Conservation (phyloP, 23 tunicate genomes). For the Corella eumyota region DNA sequence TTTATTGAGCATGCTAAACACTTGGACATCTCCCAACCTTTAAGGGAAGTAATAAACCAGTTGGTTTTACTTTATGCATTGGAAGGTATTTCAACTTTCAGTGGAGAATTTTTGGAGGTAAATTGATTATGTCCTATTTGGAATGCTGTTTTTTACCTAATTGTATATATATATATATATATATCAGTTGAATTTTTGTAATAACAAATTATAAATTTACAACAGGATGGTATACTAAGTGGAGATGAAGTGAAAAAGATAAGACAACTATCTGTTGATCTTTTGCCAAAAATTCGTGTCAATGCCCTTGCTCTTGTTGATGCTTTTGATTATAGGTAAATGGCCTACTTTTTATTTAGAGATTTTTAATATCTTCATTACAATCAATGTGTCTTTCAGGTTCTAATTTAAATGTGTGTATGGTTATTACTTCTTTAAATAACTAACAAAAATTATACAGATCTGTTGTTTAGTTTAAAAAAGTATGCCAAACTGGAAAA, state of each 20-base stretch:
- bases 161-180: too few species aligned
- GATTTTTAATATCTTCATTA: background rate
- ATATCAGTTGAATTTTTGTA: too few species aligned
- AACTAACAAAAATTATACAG: too few species aligned
- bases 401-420: background rate
- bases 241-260: constrained; percentile 49
- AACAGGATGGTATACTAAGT: constrained; percentile 52
- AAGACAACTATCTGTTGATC: constrained; percentile 54
- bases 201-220: too few species aligned
- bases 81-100: constrained; percentile 62
- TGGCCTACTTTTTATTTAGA: background rate
- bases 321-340: constrained; percentile 65
- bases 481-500: too few species aligned
- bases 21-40: constrained; percentile 7
- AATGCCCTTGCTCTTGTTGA: constrained; percentile 84
- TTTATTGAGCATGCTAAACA: constrained; percentile 29
- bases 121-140: constrained; percentile 9
- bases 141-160: too few species aligned
- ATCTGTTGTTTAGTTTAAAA: too few species aligned
- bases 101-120: constrained; percentile 95
- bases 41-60: constrained; percentile 26
- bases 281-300: constrained; percentile 64
- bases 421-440: too few species aligned
- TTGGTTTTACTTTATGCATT: constrained; percentile 55
- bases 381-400: background rate